Base-by-base conservation (phyloP, 1,140 invertebrate genomes). In the Tribolium castaneum region DNA sequence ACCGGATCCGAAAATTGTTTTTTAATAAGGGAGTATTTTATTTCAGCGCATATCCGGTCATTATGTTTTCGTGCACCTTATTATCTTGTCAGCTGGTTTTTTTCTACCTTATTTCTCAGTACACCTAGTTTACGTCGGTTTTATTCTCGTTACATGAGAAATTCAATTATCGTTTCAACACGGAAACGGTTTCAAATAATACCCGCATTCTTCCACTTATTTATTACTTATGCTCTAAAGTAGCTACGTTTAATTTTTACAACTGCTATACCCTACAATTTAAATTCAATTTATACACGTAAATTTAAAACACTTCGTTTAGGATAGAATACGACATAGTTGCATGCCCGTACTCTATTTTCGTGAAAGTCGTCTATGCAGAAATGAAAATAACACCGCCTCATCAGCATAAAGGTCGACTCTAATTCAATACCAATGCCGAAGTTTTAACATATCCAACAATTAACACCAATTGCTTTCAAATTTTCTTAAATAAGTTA, bases 111-210 rank as follows among this genome's bases (percentile, higher is more conserved):
- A 50, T 72, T 50, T 72, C 14, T 49, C 45, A 1, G 35, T 56
- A 51, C 22, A 74, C 49, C 71, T 19, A 50, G 45, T 51, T 50
- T 59, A 14, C 51, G 39, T 75, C 56, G 56, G 56, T 54, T 72
- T 72, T 72, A 50, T 72, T 72, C 39, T 49, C 39, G 72, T 75
- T 75, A 34, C 72, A 75, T 75, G 76, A 56, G 76, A 73, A 78
- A 78, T 78, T 78, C 76, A 78, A 78, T 78, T 78, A 78, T 19
- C n/a, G 39, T 56, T 72, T 77, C 70, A 50, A 56, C 51, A 78
- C 76, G 76, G 76, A 59, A 78, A 71, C 70, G 49, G 30, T 56
- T 56, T 34, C 34, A 75, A 75, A 75, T 54, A 54, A 74, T 75
- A 75, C 51, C 51, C 22, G 51, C 51, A 75, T 75, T 75, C 72